phyloP scores from a whole-genome alignment of 2,113 vertebrate genomes.

The Calidris pugnax region DNA sequence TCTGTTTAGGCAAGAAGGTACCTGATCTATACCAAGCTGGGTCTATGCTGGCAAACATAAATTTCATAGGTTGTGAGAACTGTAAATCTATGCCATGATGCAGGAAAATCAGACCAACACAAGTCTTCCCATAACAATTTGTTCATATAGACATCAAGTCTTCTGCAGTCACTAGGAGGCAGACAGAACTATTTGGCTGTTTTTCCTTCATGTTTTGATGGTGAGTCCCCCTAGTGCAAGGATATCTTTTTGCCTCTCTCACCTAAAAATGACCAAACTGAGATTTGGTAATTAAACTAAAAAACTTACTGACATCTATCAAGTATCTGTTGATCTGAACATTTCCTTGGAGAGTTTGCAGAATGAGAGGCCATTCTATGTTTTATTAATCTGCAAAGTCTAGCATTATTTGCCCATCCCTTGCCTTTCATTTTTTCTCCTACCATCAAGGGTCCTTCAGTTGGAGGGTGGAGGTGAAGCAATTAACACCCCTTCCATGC shows the following conservation, averaged over 20 bases:
- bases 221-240: background rate
- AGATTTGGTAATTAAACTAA: background rate
- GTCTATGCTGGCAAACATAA: background rate
- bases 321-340: background rate
- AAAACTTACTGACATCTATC: background rate
- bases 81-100: background rate
- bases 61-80: background rate
- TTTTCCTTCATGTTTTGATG: background rate
- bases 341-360: background rate
- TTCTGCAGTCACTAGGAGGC: background rate
- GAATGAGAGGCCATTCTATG: background rate
- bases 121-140: background rate
- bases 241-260: background rate
- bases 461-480: background rate
- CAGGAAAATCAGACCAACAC: background rate
- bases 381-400: background rate
- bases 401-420: background rate
- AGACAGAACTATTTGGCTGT: background rate
- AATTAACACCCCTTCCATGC: background rate
- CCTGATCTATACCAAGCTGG: background rate
- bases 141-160: background rate
- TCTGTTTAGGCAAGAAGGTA: background rate
- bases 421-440: background rate
- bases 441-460: background rate
- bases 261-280: background rate